Evolutionary conservation across 2,888 invertebrate species (phyloP), one percentile per base, ranked within the genome.

Genomic region (Drosophila demipolita): DNA sequence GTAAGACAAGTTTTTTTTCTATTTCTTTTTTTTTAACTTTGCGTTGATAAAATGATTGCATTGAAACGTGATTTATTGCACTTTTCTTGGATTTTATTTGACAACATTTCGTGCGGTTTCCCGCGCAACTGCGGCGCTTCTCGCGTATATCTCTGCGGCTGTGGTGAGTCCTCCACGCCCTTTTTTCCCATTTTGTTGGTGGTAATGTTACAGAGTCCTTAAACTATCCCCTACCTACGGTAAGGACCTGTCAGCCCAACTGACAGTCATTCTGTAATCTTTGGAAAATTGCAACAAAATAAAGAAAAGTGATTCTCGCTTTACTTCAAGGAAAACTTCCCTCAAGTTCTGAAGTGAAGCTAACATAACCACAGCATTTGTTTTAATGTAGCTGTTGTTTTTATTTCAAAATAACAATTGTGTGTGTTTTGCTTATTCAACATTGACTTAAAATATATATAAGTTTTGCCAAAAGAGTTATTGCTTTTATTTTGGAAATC

Each of bases 31-130:
- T 62, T 54, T 54, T 68, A 72, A 67, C 65, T 87, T 73, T 54
- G 40, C 55, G 70, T 57, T 69, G 75, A 74, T 75, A 78, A 81
- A 81, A 81, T 76, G 72, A 80, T 84, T 81, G 78, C 78, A 76
- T 66, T 68, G 73, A 69, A 78, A 82, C 80, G 89, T 90, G 89
- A 89, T 90, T 89, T 89, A 89, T 87, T 90, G 82, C 87, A 82
- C 58, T 87, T 90, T 90, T 67, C 75, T 75, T 65, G 77, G 78
- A 81, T 90, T 87, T 86, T 88, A 88, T 88, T 86, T 86, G 90
- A 90, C 86, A 87, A 83, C 74, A 76, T 85, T 90, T 81, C 83
- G 72, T 75, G 76, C 52, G 72, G 78, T 60, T 78, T 73, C 55
- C 17, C 57, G 64, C 61, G 54, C 58, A 60, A 60, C 53, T 60